These are phyloP conservation scores for Henricia sp. DNA, from an alignment of 53 echinoderm and acorn worm species.

Conservation along the genomic window DNA sequence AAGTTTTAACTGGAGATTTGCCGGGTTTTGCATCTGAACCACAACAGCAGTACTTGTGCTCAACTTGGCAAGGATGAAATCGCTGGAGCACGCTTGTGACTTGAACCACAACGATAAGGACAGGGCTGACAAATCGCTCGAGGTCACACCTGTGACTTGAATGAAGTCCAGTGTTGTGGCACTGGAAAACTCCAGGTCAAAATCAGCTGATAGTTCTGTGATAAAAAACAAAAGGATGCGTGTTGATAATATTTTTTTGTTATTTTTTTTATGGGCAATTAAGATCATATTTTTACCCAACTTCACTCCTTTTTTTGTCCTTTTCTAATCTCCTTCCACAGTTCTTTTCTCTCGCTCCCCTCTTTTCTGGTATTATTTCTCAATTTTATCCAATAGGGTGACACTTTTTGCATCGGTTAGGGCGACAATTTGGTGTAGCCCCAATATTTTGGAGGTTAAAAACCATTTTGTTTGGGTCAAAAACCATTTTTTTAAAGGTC, in stretches of 20 bases:
- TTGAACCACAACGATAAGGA: constrained; percentile 20
- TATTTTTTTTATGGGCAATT: neutral
- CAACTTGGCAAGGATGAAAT: constrained; percentile 5
- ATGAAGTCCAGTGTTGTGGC: constrained; percentile 2
- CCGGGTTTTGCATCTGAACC: constrained; percentile 6
- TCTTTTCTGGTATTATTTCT: no score
- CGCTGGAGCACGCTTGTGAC: neutral
- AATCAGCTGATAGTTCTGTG: constrained; percentile 13
- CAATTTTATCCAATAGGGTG: no score
- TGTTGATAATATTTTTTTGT: neutral
- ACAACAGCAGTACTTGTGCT: neutral
- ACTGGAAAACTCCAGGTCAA: constrained; percentile 16
- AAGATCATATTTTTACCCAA: neutral
- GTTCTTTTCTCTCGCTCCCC: no score
- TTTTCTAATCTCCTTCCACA: no score
- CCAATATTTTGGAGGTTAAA: no score
- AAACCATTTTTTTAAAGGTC: no score
- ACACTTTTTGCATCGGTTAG: no score
- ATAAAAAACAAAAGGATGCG: neutral
- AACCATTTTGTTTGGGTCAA: no score
- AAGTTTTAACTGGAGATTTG: neutral
- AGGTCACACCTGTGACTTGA: constrained; percentile 10
- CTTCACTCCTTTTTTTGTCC: neutral
- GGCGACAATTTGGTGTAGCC: no score
- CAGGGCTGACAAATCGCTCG: constrained; percentile 1